Evolutionary conservation across 2,113 vertebrate genomes (phyloP), one percentile per base, ranked within the genome.

Genomic region (Anseranas semipalmata): DNA sequence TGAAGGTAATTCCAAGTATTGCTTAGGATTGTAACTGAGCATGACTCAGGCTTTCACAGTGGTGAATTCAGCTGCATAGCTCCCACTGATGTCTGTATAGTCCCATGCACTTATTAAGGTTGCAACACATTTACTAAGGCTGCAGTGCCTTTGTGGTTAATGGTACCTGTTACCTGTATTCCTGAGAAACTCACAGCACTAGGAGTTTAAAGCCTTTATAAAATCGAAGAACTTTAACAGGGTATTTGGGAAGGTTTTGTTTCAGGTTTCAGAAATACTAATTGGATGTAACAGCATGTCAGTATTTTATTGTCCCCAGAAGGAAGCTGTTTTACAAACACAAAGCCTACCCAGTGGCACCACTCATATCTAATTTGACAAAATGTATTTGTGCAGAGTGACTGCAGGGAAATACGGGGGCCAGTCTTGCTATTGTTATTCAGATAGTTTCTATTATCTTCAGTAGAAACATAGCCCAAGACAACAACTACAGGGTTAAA

Each of bases 1-100:
- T 84, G 60, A 96, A 94, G 70, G 75, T 91, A 92, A 72, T 46
- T 84, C 48, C 8, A 14, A 80, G 56, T 63, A 70, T 65, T 91
- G 81, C 78, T 93, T 62, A 85, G 87, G 82, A 45, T 86, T 87
- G 35, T 80, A 87, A 83, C 74, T 67, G 72, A 65, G 62, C 95
- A 97, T 96, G 95, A 94, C 89, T 97, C 91, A 92, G 93, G 95
- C 50, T 96, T 97, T 96, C 87, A 20, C 89, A 90, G 89, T 28
- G 48, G 62, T n/a, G 45, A 85, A 89, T 96, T 87, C 59, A 91
- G 81, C 89, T 97, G 94, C 93, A 93, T 41, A 96, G 91, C 81
- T 94, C 77, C 82, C 77, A 85, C 74, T 53, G 89, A 89, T 93
- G 62, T 79, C 89, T 93, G 0, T 45, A 79, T 76, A 48, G 2